phyloP scores from a whole-genome alignment of 2,113 vertebrate species.

The Grammomys dolichurus region DNA sequence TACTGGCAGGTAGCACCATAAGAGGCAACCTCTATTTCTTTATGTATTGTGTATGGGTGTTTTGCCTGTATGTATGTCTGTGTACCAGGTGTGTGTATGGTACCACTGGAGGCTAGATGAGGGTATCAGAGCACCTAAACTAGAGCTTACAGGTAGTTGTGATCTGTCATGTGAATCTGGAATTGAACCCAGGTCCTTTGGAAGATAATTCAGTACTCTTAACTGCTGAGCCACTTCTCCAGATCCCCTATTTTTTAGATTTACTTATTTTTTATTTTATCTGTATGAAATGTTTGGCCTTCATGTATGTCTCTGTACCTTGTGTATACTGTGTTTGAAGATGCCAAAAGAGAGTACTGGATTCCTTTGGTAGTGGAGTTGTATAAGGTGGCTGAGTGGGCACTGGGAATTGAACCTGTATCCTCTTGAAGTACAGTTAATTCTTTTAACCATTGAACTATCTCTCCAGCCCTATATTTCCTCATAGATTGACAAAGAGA shows the following conservation, averaged over 20 bases:
- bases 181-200: background rate
- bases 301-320: background rate
- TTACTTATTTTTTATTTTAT: background rate
- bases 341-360: background rate
- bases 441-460: background rate
- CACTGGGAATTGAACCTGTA: background rate
- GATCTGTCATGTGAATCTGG: background rate
- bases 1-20: background rate
- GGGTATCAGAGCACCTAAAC: background rate
- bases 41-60: background rate
- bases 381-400: background rate
- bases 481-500: background rate
- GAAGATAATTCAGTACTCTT: background rate
- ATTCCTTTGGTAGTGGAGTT: background rate
- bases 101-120: background rate
- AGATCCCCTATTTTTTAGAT: background rate
- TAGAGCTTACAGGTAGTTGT: background rate
- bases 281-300: background rate
- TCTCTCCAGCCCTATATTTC: background rate
- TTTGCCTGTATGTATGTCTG: background rate
- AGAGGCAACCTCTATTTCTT: background rate
- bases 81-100: background rate
- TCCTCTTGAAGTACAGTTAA: background rate
- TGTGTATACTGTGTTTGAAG: background rate
- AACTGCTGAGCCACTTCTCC: background rate